Evolutionary conservation across 2,113 vertebrate species (phyloP).

Genomic region (Clarias macrocephalus): DNA sequence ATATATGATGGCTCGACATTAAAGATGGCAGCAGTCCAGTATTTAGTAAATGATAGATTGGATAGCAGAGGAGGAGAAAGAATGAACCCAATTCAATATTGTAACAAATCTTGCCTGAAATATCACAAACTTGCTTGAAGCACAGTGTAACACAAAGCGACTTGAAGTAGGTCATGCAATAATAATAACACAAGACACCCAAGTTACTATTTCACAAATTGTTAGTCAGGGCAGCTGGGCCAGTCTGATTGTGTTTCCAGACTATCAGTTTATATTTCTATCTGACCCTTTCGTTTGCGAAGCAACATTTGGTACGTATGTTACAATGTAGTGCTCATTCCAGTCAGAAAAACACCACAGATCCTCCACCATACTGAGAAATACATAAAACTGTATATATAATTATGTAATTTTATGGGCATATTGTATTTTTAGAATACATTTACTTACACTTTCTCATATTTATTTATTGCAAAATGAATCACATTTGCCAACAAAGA

Average conservation of each 20-base stretch:
- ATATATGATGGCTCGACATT: background rate
- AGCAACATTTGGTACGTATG: background rate
- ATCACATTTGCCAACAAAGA: background rate
- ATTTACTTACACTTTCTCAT: background rate
- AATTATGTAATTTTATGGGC: background rate
- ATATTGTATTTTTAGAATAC: background rate
- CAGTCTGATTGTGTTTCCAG: background rate
- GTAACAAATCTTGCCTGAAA: background rate
- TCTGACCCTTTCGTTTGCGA: background rate
- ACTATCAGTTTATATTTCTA: background rate
- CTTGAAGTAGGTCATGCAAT: slow-evolving; percentile 19
- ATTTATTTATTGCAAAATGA: background rate
- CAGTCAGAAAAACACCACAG: background rate
- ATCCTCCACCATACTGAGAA: background rate
- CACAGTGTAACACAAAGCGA: background rate
- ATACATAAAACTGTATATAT: background rate
- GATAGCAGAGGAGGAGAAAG: background rate
- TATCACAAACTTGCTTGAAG: background rate
- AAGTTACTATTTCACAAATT: background rate
- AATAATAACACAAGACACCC: background rate
- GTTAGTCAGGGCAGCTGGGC: background rate
- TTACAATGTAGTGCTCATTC: background rate
- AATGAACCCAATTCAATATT: background rate
- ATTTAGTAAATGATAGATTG: background rate
- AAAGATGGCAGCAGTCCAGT: background rate